A percentile compares a stretch with the other conserved stretches of the same genome.
Evolutionary conservation across 2,113 vertebrate species (phyloP).

Genomic region (Raphicerus campestris): DNA sequence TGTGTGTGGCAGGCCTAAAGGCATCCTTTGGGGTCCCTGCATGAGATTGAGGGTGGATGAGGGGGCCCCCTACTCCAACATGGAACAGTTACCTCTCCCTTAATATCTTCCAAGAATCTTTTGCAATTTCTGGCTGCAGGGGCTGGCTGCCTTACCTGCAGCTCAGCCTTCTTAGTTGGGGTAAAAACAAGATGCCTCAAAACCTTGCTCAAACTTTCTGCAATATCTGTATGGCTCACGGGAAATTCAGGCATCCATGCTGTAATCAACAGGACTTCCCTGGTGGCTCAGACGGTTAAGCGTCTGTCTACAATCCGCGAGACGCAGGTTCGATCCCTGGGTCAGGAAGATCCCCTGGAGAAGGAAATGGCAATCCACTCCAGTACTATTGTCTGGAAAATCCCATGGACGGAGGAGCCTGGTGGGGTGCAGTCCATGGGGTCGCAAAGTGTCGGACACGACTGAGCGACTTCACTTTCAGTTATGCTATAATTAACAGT

Average conservation of each 20-base stretch:
- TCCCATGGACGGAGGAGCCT: too few species aligned
- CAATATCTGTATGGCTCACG: accelerated
- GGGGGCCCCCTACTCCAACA: accelerated
- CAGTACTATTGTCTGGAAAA: too few species aligned
- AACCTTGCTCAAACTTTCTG: background rate
- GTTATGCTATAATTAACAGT: background rate
- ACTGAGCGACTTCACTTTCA: too few species aligned
- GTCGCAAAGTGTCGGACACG: too few species aligned
- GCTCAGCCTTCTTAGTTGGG: background rate
- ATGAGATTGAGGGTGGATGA: background rate
- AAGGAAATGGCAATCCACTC: too few species aligned
- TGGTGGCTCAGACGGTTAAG: too few species aligned
- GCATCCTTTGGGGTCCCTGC: background rate
- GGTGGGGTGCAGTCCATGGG: too few species aligned
- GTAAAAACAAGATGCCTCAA: background rate
- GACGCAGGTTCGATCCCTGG: too few species aligned
- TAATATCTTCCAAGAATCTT: background rate
- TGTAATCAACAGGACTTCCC: background rate
- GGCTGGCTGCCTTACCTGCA: background rate
- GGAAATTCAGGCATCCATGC: background rate
- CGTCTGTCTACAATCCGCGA: too few species aligned
- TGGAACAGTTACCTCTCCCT: background rate
- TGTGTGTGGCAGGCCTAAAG: background rate
- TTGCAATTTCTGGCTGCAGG: background rate
- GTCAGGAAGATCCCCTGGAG: too few species aligned